phyloP scores from a whole-genome alignment of 2,113 vertebrate genomes.

The Porphyrio hochstetteri region DNA sequence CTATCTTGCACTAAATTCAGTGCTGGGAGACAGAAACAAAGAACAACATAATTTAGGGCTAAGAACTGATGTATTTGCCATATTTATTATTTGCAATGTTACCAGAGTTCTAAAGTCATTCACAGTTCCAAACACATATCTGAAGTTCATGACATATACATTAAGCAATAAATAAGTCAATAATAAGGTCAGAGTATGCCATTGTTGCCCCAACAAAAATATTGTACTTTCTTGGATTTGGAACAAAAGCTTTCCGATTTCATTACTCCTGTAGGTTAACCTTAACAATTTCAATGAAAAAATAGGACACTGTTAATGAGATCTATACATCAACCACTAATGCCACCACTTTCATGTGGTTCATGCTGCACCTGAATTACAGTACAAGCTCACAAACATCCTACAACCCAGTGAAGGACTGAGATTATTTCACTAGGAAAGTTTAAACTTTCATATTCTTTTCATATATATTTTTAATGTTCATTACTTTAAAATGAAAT shows the following conservation, averaged over 20 bases:
- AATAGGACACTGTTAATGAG: neutral
- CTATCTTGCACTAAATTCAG: neutral
- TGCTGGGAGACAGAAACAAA: neutral
- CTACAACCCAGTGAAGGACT: neutral
- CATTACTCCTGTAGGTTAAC: neutral
- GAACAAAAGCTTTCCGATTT: neutral
- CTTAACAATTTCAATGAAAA: neutral
- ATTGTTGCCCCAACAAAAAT: neutral
- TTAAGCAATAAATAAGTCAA: neutral
- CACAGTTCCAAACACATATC: neutral
- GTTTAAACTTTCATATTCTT: neutral
- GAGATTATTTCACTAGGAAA: neutral
- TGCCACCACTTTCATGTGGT: neutral
- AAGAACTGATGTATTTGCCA: neutral
- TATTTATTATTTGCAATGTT: neutral
- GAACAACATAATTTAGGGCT: neutral
- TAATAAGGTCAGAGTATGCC: neutral
- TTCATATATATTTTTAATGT: neutral
- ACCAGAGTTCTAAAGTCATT: neutral
- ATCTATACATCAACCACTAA: neutral
- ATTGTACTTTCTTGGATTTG: neutral
- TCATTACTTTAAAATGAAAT: neutral
- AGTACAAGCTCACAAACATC: neutral
- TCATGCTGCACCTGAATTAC: neutral
- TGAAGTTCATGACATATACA: neutral